phyloP scores from a whole-genome alignment of 2,888 invertebrate genomes.

The Drymonia ruficornis region DNA sequence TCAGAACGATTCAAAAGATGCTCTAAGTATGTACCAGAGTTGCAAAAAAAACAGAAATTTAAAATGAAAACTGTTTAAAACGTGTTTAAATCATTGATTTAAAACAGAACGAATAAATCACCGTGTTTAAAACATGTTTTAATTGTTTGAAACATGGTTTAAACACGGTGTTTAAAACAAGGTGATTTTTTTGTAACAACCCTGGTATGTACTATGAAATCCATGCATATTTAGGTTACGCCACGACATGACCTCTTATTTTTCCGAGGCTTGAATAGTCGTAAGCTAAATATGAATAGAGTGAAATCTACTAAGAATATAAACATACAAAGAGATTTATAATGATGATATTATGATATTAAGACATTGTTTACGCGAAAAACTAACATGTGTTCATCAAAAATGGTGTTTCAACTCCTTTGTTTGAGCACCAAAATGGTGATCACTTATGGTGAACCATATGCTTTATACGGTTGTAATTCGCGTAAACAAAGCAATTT shows the following conservation, averaged over 20 bases:
- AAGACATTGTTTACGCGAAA: background rate
- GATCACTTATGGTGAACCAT: too few species aligned
- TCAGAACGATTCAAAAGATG: conserved; percentile 29
- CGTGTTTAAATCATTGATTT: too few species aligned
- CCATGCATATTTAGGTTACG: conserved; percentile 27
- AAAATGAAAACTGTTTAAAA: too few species aligned
- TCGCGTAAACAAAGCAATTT: conserved; percentile 3
- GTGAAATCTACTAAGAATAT: conserved; percentile 1
- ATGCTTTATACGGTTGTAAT: background rate
- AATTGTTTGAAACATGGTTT: too few species aligned
- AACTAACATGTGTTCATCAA: background rate
- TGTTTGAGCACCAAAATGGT: background rate
- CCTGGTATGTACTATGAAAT: conserved; percentile 31
- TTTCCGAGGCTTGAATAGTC: background rate
- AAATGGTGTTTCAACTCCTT: background rate
- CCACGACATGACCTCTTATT: background rate
- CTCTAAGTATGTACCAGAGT: too few species aligned
- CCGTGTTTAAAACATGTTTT: too few species aligned
- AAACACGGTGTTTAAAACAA: too few species aligned
- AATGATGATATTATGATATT: background rate
- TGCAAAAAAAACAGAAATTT: too few species aligned
- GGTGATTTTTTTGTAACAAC: too few species aligned
- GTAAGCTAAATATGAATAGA: conserved; percentile 2
- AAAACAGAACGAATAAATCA: too few species aligned
- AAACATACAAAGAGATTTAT: conserved; percentile 5